A percentile compares a stretch with the other conserved stretches of the same genome.
Evolutionary conservation across 1,140 invertebrate genomes (phyloP).

Genomic region (Sweltsa coloradensis): DNA sequence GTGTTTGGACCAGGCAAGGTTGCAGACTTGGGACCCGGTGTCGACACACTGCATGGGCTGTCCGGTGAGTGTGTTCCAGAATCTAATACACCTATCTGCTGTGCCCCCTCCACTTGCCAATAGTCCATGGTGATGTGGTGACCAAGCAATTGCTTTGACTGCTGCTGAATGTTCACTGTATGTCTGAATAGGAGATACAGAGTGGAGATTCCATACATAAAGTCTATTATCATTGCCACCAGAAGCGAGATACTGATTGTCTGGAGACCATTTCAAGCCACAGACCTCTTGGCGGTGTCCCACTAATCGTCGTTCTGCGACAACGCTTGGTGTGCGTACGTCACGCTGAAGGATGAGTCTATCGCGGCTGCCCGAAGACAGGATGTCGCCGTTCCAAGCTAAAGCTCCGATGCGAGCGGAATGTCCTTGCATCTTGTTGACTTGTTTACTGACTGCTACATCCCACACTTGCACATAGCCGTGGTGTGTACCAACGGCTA

Average conservation of each 20-base stretch:
- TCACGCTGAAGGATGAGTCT: constrained; percentile 50
- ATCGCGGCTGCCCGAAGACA: constrained; percentile 54
- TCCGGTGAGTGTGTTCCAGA: constrained; percentile 63
- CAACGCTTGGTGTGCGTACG: constrained; percentile 38
- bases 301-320: constrained; percentile 33
- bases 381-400: constrained; percentile 56
- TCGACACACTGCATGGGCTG: constrained; percentile 60
- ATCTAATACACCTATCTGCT: constrained; percentile 51
- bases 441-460: constrained; percentile 43
- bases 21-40: constrained; percentile 57
- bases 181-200: constrained; percentile 40
- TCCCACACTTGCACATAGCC: constrained; percentile 55
- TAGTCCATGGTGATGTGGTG: constrained; percentile 59
- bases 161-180: constrained; percentile 62
- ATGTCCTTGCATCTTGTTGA: constrained; percentile 46
- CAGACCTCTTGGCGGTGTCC: constrained; percentile 68
- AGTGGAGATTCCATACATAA: constrained; percentile 53
- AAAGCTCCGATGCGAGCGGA: constrained; percentile 43
- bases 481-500: constrained; percentile 58
- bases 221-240: constrained; percentile 78
- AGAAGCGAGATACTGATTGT: constrained; percentile 94
- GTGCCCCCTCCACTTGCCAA: constrained; percentile 59
- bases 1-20: constrained; percentile 60
- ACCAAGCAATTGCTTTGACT: constrained; percentile 63
- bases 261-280: constrained; percentile 98